These are phyloP conservation scores for Iguana delicatissima DNA, from an alignment of 2,797 vertebrate genomes.

Conservation along the genomic window DNA sequence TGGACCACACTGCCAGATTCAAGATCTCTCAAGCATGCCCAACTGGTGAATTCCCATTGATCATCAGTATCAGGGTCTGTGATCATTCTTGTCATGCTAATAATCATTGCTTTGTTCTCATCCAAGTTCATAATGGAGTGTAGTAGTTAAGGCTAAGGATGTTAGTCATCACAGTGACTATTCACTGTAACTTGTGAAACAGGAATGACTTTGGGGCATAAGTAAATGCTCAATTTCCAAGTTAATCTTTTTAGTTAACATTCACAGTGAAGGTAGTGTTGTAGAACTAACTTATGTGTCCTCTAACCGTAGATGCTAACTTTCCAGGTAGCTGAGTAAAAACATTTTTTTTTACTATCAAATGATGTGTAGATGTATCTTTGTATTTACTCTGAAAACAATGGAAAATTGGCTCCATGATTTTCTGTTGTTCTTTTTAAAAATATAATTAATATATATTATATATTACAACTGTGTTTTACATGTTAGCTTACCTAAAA, in stretches of 20 bases:
- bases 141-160: too few relatives aligned
- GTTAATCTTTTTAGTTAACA: not conserved
- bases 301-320: not conserved
- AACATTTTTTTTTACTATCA: not conserved
- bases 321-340: not conserved
- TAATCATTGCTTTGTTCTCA: too few relatives aligned
- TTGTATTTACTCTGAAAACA: not conserved
- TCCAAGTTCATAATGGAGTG: too few relatives aligned
- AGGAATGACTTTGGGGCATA: not conserved
- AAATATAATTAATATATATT: not conserved
- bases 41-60: too few relatives aligned
- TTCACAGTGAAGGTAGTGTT: not conserved
- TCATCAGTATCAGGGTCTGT: too few relatives aligned
- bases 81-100: too few relatives aligned
- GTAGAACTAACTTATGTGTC: not conserved
- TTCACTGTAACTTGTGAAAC: not conserved
- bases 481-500: not conserved
- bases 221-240: not conserved
- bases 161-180: not conserved
- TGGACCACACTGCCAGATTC: too few relatives aligned
- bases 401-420: not conserved
- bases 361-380: too few relatives aligned
- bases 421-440: not conserved
- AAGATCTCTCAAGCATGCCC: too few relatives aligned
- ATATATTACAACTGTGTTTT: not conserved